These are phyloP conservation scores for Zaprionus tsacasi DNA, from an alignment of 1,140 invertebrate genomes.

Conservation along the genomic window DNA sequence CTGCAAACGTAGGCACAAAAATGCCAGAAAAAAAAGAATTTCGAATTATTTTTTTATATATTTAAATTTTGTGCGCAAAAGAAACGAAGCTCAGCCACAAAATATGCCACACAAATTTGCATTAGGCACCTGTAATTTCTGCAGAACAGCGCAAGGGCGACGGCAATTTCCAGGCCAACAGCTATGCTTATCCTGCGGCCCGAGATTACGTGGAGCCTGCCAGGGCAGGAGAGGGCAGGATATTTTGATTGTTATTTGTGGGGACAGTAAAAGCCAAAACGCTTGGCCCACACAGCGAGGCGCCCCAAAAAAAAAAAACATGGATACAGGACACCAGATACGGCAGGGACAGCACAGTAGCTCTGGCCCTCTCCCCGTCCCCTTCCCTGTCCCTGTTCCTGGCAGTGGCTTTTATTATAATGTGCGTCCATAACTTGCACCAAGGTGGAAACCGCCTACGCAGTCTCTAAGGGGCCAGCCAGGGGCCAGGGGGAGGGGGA, in stretches of 20 bases:
- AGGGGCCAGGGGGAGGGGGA: neutral
- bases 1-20: slow-evolving; percentile 51
- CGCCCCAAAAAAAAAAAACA: no score
- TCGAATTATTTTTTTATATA: slow-evolving; percentile 56
- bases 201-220: slow-evolving; percentile 40
- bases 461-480: neutral
- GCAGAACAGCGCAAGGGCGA: slow-evolving; percentile 40
- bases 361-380: neutral
- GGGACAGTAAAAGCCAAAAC: slow-evolving; percentile 74
- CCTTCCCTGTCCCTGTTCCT: neutral
- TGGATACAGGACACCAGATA: slow-evolving; percentile 3
- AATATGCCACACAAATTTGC: slow-evolving; percentile 79
- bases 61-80: slow-evolving; percentile 30
- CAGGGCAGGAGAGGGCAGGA: slow-evolving; percentile 14
- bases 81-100: slow-evolving; percentile 31
- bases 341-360: slow-evolving; percentile 11
- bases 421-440: slow-evolving; percentile 57
- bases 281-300: no score
- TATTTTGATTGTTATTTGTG: slow-evolving; percentile 81
- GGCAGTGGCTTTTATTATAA: slow-evolving; percentile 71
- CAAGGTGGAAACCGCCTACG: slow-evolving; percentile 45
- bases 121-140: slow-evolving; percentile 80
- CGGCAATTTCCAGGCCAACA: slow-evolving; percentile 66
- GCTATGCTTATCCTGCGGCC: slow-evolving; percentile 50
- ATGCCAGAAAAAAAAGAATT: slow-evolving; percentile 17